Conservation (phyloP, 2,797 vertebrate genomes). For the Dryobates pubescens region DNA sequence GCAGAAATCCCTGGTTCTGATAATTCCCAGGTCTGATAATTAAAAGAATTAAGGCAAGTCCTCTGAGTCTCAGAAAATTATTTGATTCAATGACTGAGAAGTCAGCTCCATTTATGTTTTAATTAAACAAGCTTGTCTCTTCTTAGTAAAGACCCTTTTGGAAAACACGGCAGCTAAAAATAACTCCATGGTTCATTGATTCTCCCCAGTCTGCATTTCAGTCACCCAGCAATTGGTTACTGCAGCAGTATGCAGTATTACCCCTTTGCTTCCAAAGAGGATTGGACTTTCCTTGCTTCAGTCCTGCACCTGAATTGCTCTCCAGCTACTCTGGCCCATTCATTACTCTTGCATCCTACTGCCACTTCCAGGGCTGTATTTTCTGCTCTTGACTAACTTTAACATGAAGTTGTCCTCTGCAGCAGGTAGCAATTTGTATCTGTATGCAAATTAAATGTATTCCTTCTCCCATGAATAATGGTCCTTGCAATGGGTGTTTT, state of each 20-base stretch:
- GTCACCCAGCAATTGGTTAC: background rate
- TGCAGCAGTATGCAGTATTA: background rate
- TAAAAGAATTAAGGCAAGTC: constrained; percentile 42
- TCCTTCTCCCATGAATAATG: background rate
- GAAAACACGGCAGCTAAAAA: constrained; percentile 22
- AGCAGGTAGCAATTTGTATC: background rate
- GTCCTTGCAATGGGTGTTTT: background rate
- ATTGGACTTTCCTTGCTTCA: background rate
- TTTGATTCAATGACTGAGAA: constrained; percentile 32
- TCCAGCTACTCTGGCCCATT: background rate
- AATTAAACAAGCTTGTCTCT: constrained; percentile 22
- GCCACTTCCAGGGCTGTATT: background rate
- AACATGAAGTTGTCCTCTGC: background rate
- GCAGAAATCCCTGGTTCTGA: background rate
- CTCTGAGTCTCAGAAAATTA: constrained; percentile 45
- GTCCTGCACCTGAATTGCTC: background rate
- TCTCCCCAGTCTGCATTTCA: background rate
- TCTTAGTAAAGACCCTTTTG: background rate
- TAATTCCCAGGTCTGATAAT: background rate
- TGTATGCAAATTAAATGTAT: constrained; percentile 12
- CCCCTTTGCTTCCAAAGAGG: background rate
- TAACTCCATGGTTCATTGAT: background rate
- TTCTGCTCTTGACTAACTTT: background rate
- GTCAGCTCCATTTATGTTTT: constrained; percentile 26
- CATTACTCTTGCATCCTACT: background rate